Percentiles rank a stretch among this genome's conserved stretches.
phyloP scores from a whole-genome alignment of 2,113 vertebrate genomes.

The Thermophis baileyi region DNA sequence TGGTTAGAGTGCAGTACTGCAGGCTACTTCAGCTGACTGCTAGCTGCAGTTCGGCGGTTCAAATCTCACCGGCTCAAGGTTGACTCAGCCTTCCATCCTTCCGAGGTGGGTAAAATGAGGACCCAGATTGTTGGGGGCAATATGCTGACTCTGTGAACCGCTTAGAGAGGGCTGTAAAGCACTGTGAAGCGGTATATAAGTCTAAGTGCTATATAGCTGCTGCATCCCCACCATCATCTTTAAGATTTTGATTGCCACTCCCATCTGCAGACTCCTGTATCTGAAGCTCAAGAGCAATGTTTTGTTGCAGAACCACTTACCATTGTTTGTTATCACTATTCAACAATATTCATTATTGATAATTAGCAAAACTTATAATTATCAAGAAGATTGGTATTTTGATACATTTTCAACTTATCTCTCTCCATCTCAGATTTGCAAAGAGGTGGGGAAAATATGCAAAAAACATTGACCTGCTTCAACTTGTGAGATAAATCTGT shows the following conservation, averaged over 20 bases:
- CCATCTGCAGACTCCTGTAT: neutral
- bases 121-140: no score
- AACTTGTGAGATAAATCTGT: slow-evolving; percentile 12
- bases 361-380: neutral
- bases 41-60: no score
- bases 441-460: neutral
- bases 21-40: no score
- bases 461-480: neutral
- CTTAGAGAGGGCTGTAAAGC: no score
- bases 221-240: neutral
- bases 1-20: no score
- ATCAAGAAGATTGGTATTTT: neutral
- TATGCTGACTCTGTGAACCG: no score
- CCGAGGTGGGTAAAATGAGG: no score
- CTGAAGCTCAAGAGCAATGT: neutral
- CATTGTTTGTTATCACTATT: neutral
- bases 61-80: no score
- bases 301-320: neutral
- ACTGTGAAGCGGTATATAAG: no score
- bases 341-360: neutral
- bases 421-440: neutral
- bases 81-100: no score
- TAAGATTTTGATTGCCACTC: neutral
- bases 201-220: neutral
- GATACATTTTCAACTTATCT: neutral